phyloP scores from a whole-genome alignment of 2,113 vertebrate genomes.

The Megaceryle torquata region DNA sequence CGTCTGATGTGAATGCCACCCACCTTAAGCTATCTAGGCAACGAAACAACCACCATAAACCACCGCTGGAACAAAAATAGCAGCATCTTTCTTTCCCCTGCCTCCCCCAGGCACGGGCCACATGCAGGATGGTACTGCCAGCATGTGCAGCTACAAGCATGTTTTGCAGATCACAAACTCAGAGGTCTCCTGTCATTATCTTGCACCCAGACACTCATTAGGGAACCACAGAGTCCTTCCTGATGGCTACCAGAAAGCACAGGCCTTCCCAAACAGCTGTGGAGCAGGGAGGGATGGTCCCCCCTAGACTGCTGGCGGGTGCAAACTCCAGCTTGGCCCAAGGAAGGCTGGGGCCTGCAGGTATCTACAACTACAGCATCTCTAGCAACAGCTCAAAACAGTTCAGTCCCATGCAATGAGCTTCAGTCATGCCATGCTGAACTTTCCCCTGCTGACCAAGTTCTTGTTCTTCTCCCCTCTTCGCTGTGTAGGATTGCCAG shows the following conservation, averaged over 20 bases:
- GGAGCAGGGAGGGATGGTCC: neutral
- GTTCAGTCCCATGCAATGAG: neutral
- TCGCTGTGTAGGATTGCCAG: fast-evolving
- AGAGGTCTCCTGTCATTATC: neutral
- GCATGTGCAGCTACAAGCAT: neutral
- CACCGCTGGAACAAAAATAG: conserved; percentile 16
- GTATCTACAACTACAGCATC: neutral
- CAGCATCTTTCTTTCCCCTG: neutral
- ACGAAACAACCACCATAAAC: neutral
- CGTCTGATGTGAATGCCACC: conserved; percentile 47
- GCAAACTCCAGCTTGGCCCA: neutral
- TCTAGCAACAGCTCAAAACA: neutral
- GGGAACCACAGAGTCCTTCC: neutral
- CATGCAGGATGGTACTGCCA: neutral
- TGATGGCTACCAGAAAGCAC: neutral
- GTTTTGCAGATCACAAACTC: neutral
- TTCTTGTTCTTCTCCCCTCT: neutral
- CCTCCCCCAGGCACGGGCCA: neutral
- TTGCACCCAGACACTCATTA: neutral
- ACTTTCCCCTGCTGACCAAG: neutral
- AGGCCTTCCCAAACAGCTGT: neutral
- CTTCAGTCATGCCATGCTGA: fast-evolving
- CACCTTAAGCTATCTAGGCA: conserved; percentile 15
- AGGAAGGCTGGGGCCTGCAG: neutral
- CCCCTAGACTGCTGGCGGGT: neutral